phyloP scores from a whole-genome alignment of 2,888 invertebrate species.

The Acleris laterana region DNA sequence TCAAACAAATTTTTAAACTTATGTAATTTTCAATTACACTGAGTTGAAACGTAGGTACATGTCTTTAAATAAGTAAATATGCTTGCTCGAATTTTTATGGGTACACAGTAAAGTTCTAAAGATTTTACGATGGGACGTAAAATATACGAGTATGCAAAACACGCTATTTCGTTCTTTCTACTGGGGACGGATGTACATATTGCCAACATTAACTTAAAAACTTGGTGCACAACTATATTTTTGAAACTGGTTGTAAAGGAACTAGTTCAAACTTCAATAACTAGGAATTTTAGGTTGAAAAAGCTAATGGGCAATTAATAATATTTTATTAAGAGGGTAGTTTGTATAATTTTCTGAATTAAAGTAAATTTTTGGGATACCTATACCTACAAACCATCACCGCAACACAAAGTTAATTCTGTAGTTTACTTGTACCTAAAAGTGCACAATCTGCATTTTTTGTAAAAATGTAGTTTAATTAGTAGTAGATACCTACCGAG shows the following conservation, averaged over 20 bases:
- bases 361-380: too few relatives aligned
- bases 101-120: conserved; percentile 67
- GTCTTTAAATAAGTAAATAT: conserved; percentile 34
- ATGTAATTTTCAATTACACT: conserved; percentile 13
- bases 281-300: not conserved
- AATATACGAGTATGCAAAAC: conserved; percentile 66
- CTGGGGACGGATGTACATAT: conserved; percentile 34
- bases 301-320: too few relatives aligned
- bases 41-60: conserved; percentile 32
- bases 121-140: conserved; percentile 70
- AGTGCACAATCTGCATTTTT: too few relatives aligned
- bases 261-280: not conserved
- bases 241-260: conserved; percentile 5
- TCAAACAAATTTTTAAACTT: not conserved
- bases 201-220: not conserved
- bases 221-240: not conserved
- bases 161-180: conserved; percentile 49
- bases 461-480: too few relatives aligned
- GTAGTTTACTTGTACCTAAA: too few relatives aligned
- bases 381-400: too few relatives aligned
- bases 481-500: too few relatives aligned
- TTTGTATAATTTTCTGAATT: too few relatives aligned
- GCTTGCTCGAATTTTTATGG: conserved; percentile 55
- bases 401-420: too few relatives aligned
- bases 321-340: too few relatives aligned